phyloP scores from a whole-genome alignment of 30 jellyfish, hydroid and myxozoan genomes.

The Pseudorhiza aurosa region DNA sequence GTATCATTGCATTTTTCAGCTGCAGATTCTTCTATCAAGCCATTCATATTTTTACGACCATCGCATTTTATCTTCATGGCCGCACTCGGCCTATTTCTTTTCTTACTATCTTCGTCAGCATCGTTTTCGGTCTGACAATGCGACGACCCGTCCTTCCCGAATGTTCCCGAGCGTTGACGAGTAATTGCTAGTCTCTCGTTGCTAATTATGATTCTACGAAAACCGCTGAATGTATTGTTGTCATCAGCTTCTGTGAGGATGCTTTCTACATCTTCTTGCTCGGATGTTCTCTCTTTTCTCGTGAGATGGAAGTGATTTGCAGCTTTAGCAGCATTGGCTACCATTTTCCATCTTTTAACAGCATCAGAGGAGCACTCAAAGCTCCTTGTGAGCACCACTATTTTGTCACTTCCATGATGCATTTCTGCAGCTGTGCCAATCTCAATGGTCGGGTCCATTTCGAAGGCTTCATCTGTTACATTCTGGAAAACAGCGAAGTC shows the following conservation, averaged over 20 bases:
- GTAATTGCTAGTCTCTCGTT: constrained; percentile 4
- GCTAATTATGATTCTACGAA: constrained; percentile 55
- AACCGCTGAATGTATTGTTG: constrained; percentile 19
- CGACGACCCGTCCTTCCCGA: not conserved
- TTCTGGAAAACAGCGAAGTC: constrained; percentile 39
- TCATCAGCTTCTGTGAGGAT: constrained; percentile 6
- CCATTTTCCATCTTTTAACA: constrained; percentile 30
- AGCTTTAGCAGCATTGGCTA: constrained; percentile 25
- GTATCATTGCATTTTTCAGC: not conserved
- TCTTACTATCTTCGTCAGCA: not conserved
- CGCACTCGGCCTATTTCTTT: not conserved
- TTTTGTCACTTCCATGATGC: constrained; percentile 1
- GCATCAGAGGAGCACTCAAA: constrained; percentile 30
- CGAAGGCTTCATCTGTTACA: constrained; percentile 31
- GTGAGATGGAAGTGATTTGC: constrained; percentile 16
- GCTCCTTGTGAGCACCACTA: constrained; percentile 54
- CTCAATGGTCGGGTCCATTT: constrained; percentile 44
- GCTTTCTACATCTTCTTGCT: not conserved
- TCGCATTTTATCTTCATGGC: not conserved
- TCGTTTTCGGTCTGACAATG: not conserved
- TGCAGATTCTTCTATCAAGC: not conserved
- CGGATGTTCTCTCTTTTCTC: not conserved
- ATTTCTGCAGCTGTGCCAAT: constrained; percentile 65
- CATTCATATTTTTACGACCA: not conserved
- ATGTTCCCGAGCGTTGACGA: not conserved